phyloP scores from a whole-genome alignment of 35 echinoderm and acorn worm species.

The Apostichopus parvimensis region DNA sequence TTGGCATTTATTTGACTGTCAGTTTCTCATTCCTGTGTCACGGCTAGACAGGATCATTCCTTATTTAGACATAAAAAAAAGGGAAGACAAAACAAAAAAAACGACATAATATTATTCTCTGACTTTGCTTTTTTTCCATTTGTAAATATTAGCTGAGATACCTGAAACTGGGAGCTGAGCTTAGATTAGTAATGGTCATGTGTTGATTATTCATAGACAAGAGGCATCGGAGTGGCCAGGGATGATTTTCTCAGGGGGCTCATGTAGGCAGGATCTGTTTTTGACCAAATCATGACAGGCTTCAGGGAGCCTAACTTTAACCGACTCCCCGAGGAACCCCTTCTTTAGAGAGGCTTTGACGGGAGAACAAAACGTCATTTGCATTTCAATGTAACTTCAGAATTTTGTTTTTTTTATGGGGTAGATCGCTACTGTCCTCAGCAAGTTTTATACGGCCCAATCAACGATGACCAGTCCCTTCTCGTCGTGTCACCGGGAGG shows the following conservation, averaged over 20 bases:
- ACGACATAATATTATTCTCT: not conserved
- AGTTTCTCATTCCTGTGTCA: no score
- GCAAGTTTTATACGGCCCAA: not conserved
- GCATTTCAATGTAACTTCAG: conserved; percentile 13
- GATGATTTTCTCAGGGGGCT: conserved; percentile 33
- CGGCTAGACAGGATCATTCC: not conserved
- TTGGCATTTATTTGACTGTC: no score
- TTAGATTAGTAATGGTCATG: conserved; percentile 10
- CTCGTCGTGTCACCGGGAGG: not conserved
- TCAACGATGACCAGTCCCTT: not conserved
- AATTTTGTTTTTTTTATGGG: not conserved
- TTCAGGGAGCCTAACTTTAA: conserved; percentile 6
- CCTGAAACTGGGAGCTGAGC: not conserved
- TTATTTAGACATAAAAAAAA: not conserved
- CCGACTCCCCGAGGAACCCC: not conserved
- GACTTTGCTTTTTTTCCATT: not conserved
- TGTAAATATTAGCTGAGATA: conserved; percentile 17
- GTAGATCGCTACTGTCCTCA: not conserved
- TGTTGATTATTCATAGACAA: conserved; percentile 22
- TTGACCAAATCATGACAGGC: conserved; percentile 41
- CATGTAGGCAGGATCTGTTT: conserved; percentile 1
- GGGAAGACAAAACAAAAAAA: not conserved
- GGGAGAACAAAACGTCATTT: conserved; percentile 1
- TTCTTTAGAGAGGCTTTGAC: conserved; percentile 38
- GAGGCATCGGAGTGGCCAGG: conserved; percentile 4